Evolutionary conservation across 2,888 invertebrate genomes (phyloP).

Genomic region (Geotrupes spiniger): DNA sequence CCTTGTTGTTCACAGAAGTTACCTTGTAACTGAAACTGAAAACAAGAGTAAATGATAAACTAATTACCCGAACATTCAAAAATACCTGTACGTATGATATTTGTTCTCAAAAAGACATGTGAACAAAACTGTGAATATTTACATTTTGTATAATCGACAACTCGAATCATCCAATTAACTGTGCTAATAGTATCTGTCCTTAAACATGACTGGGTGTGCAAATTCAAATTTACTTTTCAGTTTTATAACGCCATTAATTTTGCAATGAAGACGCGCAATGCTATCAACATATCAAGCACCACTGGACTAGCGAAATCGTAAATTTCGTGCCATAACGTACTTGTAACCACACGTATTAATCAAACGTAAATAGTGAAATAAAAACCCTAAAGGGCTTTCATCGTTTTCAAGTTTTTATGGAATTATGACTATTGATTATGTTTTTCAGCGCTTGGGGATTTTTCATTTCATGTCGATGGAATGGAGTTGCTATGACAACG

Average conservation of each 20-base stretch:
- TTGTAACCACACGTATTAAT: neutral
- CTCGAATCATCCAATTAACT: too few relatives aligned
- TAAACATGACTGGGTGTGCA: neutral
- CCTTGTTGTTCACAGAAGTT: too few relatives aligned
- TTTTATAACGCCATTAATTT: neutral
- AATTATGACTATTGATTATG: slow-evolving; percentile 46
- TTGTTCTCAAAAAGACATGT: too few relatives aligned
- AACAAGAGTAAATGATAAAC: too few relatives aligned
- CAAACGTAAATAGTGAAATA: neutral
- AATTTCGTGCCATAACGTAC: too few relatives aligned
- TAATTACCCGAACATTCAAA: too few relatives aligned
- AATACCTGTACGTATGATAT: too few relatives aligned
- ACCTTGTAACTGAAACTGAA: too few relatives aligned
- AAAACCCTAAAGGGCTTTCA: slow-evolving; percentile 14
- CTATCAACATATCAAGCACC: neutral
- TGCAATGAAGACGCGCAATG: neutral
- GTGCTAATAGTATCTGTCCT: too few relatives aligned
- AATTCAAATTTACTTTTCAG: neutral
- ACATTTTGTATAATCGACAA: too few relatives aligned
- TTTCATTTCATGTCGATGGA: slow-evolving; percentile 47
- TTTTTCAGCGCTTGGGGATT: slow-evolving; percentile 44
- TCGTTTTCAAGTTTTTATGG: slow-evolving; percentile 22
- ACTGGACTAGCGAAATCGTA: too few relatives aligned
- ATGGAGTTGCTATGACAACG: slow-evolving; percentile 45
- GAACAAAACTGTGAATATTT: too few relatives aligned